Base-by-base conservation (phyloP, 1,140 invertebrate species). In the Drosophila ercepeae region DNA sequence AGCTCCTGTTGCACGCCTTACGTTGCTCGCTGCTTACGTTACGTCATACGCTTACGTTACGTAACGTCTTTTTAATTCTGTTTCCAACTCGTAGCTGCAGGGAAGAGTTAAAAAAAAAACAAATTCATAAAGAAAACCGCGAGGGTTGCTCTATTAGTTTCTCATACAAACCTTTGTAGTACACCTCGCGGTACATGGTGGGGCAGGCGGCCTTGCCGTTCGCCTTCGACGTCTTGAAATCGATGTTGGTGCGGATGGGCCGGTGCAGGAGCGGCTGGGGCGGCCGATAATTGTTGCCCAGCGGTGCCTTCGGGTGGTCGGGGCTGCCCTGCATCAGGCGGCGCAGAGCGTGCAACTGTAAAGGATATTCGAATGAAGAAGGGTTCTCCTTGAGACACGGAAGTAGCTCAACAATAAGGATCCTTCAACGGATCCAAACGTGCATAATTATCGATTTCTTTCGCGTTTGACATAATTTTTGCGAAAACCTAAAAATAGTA, bases 171-270 rank as follows among this genome's bases (percentile, higher is more conserved):
- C 95, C 95, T 95, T 96, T 96, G 91, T 97, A 97, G 92, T 96
- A 95, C 91, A 96, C 95, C 88, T 97, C 95, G 91, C 94, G 94
- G 92, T 96, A 95, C 96, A 97, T 97, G 82, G 95, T 96, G 50
- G 96, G 95, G 91, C 96, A 97, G 79, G 95, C 95, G 83, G 95
- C 95, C 91, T 96, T 96, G 53, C 94, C 94, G 90, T 70, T 91
- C 91, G 91, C 92, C 93, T 94, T 96, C 94, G 93, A 95, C 93
- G 93, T 94, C 94, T 89, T 95, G 92, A 99, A 98, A 92, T 99
- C 97, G 91, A 99, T 99, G 92, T 99, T 99, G 50, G 98, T 99
- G 90, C 98, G 94, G 46, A 99, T 95, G 11, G 97, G 96, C 73
- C 98, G 94, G 92, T 98, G 96, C 92, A 98, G 95, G 18, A 98